Base-by-base conservation (phyloP, 2,797 vertebrate species). In the Clarias platycephalus region DNA sequence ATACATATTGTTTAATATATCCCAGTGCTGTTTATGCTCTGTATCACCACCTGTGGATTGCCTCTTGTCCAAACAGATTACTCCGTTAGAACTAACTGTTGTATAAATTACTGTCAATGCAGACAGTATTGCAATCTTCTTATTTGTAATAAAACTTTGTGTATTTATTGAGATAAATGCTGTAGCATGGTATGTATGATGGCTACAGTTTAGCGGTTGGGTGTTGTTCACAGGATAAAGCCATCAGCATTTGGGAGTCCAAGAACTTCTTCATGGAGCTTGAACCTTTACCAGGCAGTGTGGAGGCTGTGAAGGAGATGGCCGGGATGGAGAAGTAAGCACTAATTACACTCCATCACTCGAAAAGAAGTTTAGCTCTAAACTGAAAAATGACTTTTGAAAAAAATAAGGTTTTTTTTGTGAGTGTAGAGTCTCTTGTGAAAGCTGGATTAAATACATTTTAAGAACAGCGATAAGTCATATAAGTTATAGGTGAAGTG, bases 191-290 rank as follows among this genome's bases (percentile, higher is more conserved):
- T 70, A 8, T 55, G 26, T 20, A 1, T 55, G 4, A 60, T 37
- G 3, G 22, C 20, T 24, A 34, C 31, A 60, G 7, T 31, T 26
- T 10, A 24, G 31, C 4, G 22, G 20, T 62, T 58, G 57, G 24
- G 1, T 76, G 18, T 34, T 58, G 55, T 77, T 77, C 4, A 3
- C 87, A 99, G 98, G 96, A 96, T 70, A 98, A 98, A 92, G 97
- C 97, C 80, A 96, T 96, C 82, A 97, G 97, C 91, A 98, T 99
- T 90, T 99, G 98, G 98, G 95, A 98, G 89, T 97, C 97, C 1
- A 96, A 97, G 92, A 94, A 96, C 89, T 99, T 99, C 92, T 99
- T 99, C 91, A 90, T 95, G 0, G 97, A 99, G 37, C 93, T 99
- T 66, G 96, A 99, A 5, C 97, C 98, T 0, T 92, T 99, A 37